A percentile compares a stretch with the other conserved stretches of the same genome.
phyloP scores from a whole-genome alignment of 1,140 invertebrate genomes.

The Calliphora vicina region DNA sequence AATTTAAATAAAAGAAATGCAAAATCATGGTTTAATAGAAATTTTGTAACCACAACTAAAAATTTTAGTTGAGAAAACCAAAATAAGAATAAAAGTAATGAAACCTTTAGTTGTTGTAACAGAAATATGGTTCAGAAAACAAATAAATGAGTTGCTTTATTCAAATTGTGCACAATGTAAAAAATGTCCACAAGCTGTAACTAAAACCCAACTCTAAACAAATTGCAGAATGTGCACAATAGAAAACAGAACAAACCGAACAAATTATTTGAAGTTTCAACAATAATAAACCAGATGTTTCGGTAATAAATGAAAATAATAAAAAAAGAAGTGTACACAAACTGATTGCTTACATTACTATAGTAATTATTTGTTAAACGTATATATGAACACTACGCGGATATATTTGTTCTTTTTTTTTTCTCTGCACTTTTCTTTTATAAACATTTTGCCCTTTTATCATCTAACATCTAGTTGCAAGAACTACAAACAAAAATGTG shows the following conservation, averaged over 20 bases:
- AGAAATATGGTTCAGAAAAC: too few relatives aligned
- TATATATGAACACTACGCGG: too few relatives aligned
- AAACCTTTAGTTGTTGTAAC: too few relatives aligned
- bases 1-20: too few relatives aligned
- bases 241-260: not conserved
- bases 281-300: not conserved
- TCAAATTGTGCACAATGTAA: not conserved
- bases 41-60: too few relatives aligned
- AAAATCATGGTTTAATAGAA: too few relatives aligned
- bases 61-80: too few relatives aligned
- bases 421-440: not conserved
- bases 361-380: slow-evolving; percentile 6
- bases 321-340: not conserved
- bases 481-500: not conserved
- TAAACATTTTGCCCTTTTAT: not conserved
- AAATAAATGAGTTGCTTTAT: not conserved
- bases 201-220: not conserved
- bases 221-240: not conserved
- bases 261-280: not conserved
- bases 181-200: not conserved
- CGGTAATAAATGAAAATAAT: not conserved
- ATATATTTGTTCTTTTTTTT: too few relatives aligned
- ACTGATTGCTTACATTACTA: not conserved
- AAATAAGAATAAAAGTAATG: too few relatives aligned
- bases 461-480: not conserved